Base-by-base conservation (phyloP, 2,797 vertebrate species). In the Semaprochilodus insignis region DNA sequence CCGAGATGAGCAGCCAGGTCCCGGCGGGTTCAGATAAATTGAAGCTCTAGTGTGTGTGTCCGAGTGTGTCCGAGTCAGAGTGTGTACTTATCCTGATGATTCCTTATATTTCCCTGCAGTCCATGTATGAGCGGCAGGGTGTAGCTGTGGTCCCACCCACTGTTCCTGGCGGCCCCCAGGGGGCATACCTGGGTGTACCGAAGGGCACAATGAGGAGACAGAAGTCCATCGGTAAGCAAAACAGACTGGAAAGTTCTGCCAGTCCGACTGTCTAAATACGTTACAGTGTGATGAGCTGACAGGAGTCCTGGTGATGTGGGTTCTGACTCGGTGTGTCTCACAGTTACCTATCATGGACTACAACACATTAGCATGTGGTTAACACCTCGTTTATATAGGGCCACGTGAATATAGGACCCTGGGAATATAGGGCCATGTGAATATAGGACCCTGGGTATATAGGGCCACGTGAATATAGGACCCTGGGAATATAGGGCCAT, bases 201-300 rank as follows among this genome's bases (percentile, higher is more conserved):
- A 97, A 97, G 93, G 95, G 97, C 93, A 96, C 97, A 59, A 96
- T 99, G 93, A 96, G 95, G 91, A 97, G 97, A 93, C 98, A 99
- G 88, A 99, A 99, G 93, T 99, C 97, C 10, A 98, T 98, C 95
- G 97, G 98, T 99, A 97, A 95, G 91, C 44, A 85, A 75, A 17
- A 63, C 40, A 16, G 10, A 51, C 59, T 11, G 44, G 44, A 48
- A 77, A 67, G 23, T 55, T 66, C 2, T 25, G 4, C 14, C 11
- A 3, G 40, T 74, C 73, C 17, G 19, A 19, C 66, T n/a, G 17
- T 69, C 19, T 4, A n/a, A 72, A 25, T 48, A 10, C 36, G n/a
- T 69, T 17, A 48, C 6, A 69, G 36, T 14, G 69, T 51, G 14
- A n/a, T 71, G 21, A 71, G 44, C 44, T 13, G 44, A 48, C 40